Evolutionary conservation across 1,140 invertebrate species (phyloP).

Genomic region (Littorina saxatilis): DNA sequence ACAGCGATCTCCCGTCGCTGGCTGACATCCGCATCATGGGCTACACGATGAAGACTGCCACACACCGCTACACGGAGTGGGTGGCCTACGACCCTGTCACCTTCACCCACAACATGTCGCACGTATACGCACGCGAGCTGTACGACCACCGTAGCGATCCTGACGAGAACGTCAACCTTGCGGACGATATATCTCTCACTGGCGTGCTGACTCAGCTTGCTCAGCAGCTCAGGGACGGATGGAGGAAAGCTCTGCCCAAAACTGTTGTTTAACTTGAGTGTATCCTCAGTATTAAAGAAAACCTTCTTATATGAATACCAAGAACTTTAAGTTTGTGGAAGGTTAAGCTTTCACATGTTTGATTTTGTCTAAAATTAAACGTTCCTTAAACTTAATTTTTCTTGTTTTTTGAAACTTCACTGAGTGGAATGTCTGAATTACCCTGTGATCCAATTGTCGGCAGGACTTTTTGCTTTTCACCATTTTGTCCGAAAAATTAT

Average conservation of each 20-base stretch:
- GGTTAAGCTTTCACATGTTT: no score
- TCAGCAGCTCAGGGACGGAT: conserved; percentile 58
- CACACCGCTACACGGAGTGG: conserved; percentile 88
- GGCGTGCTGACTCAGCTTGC: conserved; percentile 52
- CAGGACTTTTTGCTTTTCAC: no score
- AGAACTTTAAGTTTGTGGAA: no score
- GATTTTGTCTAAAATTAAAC: no score
- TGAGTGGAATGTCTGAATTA: no score
- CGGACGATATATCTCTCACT: conserved; percentile 53
- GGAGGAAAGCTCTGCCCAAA: conserved; percentile 61
- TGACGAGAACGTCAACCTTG: conserved; percentile 84
- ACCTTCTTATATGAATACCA: no score
- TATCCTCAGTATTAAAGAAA: no score
- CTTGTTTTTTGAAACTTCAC: no score
- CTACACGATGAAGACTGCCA: conserved; percentile 81
- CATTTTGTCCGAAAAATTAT: no score
- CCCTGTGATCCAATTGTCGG: no score
- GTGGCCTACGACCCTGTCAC: conserved; percentile 73
- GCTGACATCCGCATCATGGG: conserved; percentile 84
- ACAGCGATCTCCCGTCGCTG: conserved; percentile 79
- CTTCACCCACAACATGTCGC: conserved; percentile 80
- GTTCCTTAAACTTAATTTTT: no score
- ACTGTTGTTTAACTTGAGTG: no score
- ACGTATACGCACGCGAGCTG: conserved; percentile 79
- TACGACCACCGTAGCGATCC: conserved; percentile 81